Evolutionary conservation across 1,140 invertebrate genomes (phyloP).

Genomic region (Chionoecetes opilio): DNA sequence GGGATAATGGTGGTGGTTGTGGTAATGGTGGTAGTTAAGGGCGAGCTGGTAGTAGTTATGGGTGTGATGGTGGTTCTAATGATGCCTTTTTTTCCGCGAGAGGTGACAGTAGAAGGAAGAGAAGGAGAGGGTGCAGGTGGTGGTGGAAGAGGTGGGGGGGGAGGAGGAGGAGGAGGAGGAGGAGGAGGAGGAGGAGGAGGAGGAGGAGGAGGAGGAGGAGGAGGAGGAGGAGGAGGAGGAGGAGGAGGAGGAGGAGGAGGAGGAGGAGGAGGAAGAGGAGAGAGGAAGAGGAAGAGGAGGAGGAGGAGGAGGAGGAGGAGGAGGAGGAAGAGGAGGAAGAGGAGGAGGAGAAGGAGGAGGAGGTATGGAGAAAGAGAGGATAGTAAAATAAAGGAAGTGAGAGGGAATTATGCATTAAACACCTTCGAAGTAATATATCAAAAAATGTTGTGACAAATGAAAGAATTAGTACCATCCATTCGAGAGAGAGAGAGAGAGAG

Average conservation of each 20-base stretch:
- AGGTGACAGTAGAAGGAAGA: neutral
- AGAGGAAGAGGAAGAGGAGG: neutral
- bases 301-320: neutral
- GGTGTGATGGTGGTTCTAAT: slow-evolving; percentile 18
- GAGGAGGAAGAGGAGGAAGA: slow-evolving; percentile 32
- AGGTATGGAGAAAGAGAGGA: neutral
- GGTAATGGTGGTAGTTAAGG: slow-evolving; percentile 17
- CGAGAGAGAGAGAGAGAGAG: too few species aligned
- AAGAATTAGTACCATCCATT: too few species aligned
- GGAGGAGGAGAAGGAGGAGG: slow-evolving; percentile 3
- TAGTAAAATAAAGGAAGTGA: neutral
- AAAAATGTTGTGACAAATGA: too few species aligned
- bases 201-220: neutral
- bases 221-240: neutral
- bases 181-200: slow-evolving; percentile 1
- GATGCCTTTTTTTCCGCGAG: neutral
- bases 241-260: too few species aligned
- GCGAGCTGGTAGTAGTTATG: neutral
- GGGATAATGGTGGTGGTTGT: neutral
- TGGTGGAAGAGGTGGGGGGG: neutral
- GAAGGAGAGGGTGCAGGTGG: neutral
- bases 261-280: neutral
- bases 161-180: neutral
- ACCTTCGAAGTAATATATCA: neutral
- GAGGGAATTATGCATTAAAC: neutral